Conservation (phyloP, 1,140 invertebrate species). For the Drosophila neocordata region DNA sequence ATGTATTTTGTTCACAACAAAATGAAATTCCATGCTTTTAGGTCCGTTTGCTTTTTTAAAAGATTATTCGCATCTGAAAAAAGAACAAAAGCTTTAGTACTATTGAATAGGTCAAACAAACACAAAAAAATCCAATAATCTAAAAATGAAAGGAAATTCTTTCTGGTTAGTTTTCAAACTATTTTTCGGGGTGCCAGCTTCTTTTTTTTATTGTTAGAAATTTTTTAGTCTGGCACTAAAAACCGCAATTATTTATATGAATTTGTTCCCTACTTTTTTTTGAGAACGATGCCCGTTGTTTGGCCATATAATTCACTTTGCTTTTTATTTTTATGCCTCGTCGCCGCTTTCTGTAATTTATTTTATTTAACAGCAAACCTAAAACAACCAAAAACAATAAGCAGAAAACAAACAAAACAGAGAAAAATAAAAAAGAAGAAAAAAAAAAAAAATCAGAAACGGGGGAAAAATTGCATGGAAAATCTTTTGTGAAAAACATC, state of each 20-base stretch:
- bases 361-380: constrained; percentile 21
- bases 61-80: constrained; percentile 1
- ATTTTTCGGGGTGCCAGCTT: not conserved
- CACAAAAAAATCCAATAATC: not conserved
- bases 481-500: constrained; percentile 54
- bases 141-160: constrained; percentile 6
- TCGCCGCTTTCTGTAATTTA: not conserved
- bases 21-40: not conserved
- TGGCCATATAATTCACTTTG: constrained; percentile 50
- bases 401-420: constrained; percentile 11
- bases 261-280: constrained; percentile 21
- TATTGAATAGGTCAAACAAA: constrained; percentile 5
- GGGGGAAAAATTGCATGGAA: constrained; percentile 6
- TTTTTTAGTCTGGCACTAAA: constrained; percentile 17
- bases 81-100: not conserved
- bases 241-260: constrained; percentile 9
- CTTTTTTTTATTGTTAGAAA: not conserved
- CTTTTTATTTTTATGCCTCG: constrained; percentile 16
- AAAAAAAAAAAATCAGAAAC: not conserved
- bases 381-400: constrained; percentile 10
- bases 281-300: constrained; percentile 15
- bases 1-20: not conserved
- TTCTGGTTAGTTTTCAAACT: constrained; percentile 2
- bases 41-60: not conserved
- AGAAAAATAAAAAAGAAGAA: not conserved